Base-by-base conservation (phyloP, 2,888 invertebrate species). In the Podotricha telesiphe region DNA sequence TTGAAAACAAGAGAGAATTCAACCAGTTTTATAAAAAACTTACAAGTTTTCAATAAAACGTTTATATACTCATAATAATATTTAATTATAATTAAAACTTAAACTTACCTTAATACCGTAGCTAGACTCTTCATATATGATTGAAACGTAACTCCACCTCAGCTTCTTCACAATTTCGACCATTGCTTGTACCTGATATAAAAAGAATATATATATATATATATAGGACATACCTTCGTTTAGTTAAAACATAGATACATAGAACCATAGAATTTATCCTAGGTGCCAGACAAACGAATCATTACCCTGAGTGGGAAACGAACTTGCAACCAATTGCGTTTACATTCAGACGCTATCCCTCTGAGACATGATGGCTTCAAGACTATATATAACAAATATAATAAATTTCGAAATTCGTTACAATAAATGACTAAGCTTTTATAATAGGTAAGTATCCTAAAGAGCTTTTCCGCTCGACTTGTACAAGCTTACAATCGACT, bases 71-170 rank as follows among this genome's bases (percentile, higher is more conserved):
- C n/a, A n/a, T n/a, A n/a, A n/a, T n/a, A n/a, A n/a, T n/a, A n/a
- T n/a, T n/a, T n/a, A n/a, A n/a, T n/a, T n/a, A n/a, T n/a, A n/a
- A n/a, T n/a, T n/a, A n/a, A n/a, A n/a, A n/a, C n/a, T n/a, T n/a
- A n/a, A n/a, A 82, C 86, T 86, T 82, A 97, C 98, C 96, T 98
- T 98, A 74, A 98, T 97, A 8, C 98, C 98, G 81, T 99, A 99
- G 91, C 97, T 98, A 69, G 98, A 98, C 86, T 99, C 98, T 86
- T 99, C 98, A 84, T 98, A 99, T 75, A 99, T 96, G 77, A 99
- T 97, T 64, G 98, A 98, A 20, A 99, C 96, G 88, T 98, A 99
- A 74, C 97, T 97, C 98, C 98, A 99, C 59, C 95, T 95, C 91
- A 99, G 95, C 75, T 94, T 94, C 78, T 95, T 95, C 17, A 99